Percentiles rank a stretch among this genome's conserved stretches.
Conservation (phyloP, 2,113 vertebrate species). For the Galbula dea region DNA sequence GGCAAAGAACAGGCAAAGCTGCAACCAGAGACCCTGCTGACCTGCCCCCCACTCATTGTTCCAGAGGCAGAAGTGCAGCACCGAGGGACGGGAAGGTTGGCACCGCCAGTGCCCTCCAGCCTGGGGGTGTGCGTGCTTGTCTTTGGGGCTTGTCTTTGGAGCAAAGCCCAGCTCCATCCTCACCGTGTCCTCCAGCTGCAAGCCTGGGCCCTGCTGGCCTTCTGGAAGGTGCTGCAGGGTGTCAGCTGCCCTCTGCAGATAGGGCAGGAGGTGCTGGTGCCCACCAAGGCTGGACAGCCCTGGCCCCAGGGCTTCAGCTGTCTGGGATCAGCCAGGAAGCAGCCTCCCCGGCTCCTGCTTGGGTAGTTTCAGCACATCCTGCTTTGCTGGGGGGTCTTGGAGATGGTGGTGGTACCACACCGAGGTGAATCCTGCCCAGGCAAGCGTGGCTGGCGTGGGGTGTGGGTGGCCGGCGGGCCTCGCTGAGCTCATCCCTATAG, state of each 20-base stretch:
- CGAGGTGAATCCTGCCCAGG: fast-evolving
- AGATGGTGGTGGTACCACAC: fast-evolving
- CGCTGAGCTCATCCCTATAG: constrained; percentile 72
- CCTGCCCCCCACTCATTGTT: background rate
- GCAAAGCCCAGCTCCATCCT: background rate
- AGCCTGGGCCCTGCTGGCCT: background rate
- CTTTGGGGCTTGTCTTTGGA: background rate
- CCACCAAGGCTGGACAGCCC: background rate
- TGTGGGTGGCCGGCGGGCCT: background rate
- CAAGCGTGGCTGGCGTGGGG: fast-evolving
- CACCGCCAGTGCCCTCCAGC: background rate
- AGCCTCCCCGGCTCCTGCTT: background rate
- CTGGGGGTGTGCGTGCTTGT: background rate
- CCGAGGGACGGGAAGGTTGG: fast-evolving
- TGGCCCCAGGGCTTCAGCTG: constrained; percentile 10
- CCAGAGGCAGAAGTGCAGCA: background rate
- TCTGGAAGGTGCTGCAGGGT: background rate
- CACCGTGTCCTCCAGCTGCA: fast-evolving
- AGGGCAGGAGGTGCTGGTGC: background rate
- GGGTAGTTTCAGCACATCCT: background rate
- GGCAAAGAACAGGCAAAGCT: constrained; percentile 44
- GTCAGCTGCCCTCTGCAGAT: background rate
- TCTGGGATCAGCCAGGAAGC: background rate
- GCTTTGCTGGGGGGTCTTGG: background rate
- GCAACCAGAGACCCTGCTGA: background rate